Evolutionary conservation across 2,888 invertebrate genomes (phyloP).

Genomic region (Ditylenchus weischeri): DNA sequence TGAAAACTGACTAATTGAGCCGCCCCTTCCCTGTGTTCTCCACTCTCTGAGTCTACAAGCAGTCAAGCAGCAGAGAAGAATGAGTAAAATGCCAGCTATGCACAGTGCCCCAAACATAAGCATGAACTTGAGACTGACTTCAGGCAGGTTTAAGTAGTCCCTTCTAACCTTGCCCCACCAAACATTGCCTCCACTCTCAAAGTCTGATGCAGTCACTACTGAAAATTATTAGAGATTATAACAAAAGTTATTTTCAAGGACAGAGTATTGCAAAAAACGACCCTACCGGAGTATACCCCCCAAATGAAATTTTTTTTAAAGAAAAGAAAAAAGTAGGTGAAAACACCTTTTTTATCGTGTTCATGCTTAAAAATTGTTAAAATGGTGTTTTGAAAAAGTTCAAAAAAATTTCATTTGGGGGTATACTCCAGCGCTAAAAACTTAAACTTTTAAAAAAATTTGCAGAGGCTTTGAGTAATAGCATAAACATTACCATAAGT

Average conservation of each 20-base stretch:
- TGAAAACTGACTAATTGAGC: constrained; percentile 4
- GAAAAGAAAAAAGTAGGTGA: too few relatives aligned
- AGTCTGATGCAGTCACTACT: neutral
- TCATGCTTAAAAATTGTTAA: too few relatives aligned
- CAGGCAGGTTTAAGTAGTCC: constrained; percentile 15
- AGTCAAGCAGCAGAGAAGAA: constrained; percentile 20
- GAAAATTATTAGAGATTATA: too few relatives aligned
- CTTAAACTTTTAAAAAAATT: neutral
- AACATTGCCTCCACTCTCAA: neutral
- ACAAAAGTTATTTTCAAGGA: too few relatives aligned
- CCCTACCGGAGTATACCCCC: too few relatives aligned
- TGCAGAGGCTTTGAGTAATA: neutral
- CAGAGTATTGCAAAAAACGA: too few relatives aligned
- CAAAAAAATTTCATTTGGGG: too few relatives aligned
- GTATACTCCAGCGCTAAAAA: neutral
- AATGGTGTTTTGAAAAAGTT: too few relatives aligned
- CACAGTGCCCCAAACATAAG: constrained; percentile 17
- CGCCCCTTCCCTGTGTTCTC: constrained; percentile 5
- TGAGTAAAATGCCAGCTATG: constrained; percentile 18
- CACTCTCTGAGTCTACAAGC: constrained; percentile 19
- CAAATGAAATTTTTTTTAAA: too few relatives aligned
- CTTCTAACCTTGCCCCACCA: constrained; percentile 12
- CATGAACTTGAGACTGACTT: constrained; percentile 21
- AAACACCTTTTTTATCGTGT: too few relatives aligned
- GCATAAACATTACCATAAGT: constrained; percentile 40